Evolutionary conservation across 2,888 invertebrate species (phyloP).

Genomic region (Zele albiditarsus): DNA sequence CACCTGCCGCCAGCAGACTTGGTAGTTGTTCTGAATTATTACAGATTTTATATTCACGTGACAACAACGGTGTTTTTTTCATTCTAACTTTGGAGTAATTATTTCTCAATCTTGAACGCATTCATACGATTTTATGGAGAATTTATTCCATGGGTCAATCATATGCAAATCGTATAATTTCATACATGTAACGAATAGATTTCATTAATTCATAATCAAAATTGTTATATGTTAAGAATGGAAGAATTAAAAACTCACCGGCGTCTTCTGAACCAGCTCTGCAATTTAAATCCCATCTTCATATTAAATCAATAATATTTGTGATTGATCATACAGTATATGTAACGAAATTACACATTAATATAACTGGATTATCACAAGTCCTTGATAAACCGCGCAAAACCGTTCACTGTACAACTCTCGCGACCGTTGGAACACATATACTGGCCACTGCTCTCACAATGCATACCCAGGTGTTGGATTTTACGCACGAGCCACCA

Average conservation of each 20-base stretch:
- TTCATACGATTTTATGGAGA: not conserved
- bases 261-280: conserved; percentile 38
- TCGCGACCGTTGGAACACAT: conserved; percentile 37
- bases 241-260: conserved; percentile 30
- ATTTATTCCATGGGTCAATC: not conserved
- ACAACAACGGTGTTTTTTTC: conserved; percentile 16
- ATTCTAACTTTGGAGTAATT: not conserved
- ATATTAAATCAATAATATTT: conserved; percentile 3
- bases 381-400: conserved; percentile 40
- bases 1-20: conserved; percentile 21
- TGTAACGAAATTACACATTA: conserved; percentile 13
- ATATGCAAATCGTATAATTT: not conserved
- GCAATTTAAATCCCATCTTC: conserved; percentile 43
- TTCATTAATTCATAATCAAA: no score
- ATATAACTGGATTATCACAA: conserved; percentile 26
- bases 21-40: conserved; percentile 14
- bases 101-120: not conserved
- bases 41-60: not conserved
- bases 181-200: not conserved
- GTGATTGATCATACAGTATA: not conserved
- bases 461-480: conserved; percentile 33
- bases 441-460: conserved; percentile 19
- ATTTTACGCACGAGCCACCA: conserved; percentile 44
- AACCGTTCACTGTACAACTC: conserved; percentile 42
- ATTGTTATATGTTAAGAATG: not conserved